Conservation (phyloP, 2,888 invertebrate genomes). For the Leptothorax acervorum region DNA sequence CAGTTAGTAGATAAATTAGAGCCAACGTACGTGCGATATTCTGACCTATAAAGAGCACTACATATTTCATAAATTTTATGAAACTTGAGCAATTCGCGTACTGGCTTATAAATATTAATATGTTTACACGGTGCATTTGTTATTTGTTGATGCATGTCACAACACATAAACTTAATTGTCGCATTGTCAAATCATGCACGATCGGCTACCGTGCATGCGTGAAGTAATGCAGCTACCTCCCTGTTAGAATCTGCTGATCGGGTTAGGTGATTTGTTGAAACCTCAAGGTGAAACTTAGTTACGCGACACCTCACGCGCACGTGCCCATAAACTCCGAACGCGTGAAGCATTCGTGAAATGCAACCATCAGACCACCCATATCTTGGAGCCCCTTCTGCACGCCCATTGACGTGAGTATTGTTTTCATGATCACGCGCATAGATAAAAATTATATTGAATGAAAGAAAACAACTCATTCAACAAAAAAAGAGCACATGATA, state of each 20-base stretch:
- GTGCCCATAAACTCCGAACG: slow-evolving; percentile 83
- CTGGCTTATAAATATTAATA: slow-evolving; percentile 51
- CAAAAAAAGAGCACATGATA: background rate
- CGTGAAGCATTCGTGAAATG: slow-evolving; percentile 81
- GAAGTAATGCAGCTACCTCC: slow-evolving; percentile 64
- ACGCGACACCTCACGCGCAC: slow-evolving; percentile 79
- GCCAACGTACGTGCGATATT: background rate
- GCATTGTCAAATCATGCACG: slow-evolving; percentile 78
- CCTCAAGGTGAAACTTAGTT: slow-evolving; percentile 81
- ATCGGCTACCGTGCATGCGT: slow-evolving; percentile 68
- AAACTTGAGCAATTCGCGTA: slow-evolving; percentile 4
- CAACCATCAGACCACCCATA: slow-evolving; percentile 80
- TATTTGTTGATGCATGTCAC: slow-evolving; percentile 69
- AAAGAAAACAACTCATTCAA: slow-evolving; percentile 27
- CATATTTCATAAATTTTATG: background rate
- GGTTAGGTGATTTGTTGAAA: slow-evolving; percentile 68
- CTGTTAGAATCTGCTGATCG: slow-evolving; percentile 42
- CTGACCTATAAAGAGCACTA: background rate
- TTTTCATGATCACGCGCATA: slow-evolving; percentile 67
- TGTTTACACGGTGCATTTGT: slow-evolving; percentile 56
- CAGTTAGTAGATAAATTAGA: background rate
- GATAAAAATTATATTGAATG: slow-evolving; percentile 64
- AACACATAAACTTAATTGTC: slow-evolving; percentile 71
- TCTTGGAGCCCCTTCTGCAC: slow-evolving; percentile 44
- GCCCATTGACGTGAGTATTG: slow-evolving; percentile 54